Percentiles rank a stretch among this genome's conserved stretches.
Evolutionary conservation across 2,888 invertebrate species (phyloP).

Genomic region (Seladonia tumulorum): DNA sequence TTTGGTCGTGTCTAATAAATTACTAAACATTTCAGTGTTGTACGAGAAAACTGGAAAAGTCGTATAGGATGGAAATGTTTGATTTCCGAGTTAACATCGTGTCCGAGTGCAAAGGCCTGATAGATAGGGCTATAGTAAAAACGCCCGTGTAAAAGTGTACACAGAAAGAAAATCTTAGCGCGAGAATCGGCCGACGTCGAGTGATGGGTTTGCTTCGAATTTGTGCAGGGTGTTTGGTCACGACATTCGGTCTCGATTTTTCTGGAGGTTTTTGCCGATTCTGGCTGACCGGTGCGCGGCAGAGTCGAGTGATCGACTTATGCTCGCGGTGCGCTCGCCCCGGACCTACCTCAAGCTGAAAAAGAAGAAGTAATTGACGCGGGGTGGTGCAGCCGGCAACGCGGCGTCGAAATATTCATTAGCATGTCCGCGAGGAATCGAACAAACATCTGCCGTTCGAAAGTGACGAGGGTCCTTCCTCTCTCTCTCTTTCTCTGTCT

Average conservation of each 20-base stretch:
- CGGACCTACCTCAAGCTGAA: not conserved
- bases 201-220: not conserved
- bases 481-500: not conserved
- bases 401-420: constrained; percentile 16
- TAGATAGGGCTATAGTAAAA: not conserved
- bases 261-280: not conserved
- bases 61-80: no score
- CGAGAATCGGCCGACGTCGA: not conserved
- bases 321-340: not conserved
- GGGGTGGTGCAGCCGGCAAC: not conserved
- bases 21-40: no score
- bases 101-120: not conserved
- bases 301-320: not conserved
- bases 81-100: no score
- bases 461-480: not conserved
- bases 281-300: not conserved
- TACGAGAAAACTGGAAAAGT: no score
- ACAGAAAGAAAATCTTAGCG: not conserved
- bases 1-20: no score
- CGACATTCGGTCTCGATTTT: not conserved
- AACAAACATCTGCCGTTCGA: constrained; percentile 10
- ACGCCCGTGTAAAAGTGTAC: not conserved
- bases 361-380: not conserved
- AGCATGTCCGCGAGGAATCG: constrained; percentile 11
- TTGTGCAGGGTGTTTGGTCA: not conserved